Evolutionary conservation across 2,113 vertebrate genomes (phyloP), one percentile per base, ranked within the genome.

Genomic region (Rhea pennata): DNA sequence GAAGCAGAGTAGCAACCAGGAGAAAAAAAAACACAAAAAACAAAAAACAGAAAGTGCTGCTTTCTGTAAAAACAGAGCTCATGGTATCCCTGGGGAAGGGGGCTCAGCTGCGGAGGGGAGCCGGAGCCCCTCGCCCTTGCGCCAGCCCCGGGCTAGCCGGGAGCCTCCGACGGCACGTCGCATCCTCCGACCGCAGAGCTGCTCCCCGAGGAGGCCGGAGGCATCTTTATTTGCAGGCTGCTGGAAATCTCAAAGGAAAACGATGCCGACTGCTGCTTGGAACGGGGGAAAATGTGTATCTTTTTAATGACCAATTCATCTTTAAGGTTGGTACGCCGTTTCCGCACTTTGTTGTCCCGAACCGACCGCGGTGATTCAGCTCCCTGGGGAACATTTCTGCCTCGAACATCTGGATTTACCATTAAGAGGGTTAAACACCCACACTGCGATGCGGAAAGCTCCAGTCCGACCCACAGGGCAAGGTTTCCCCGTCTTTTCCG

Each of bases 251-350:
- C 87, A 10, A 13, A 50, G 91, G 92, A 91, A 88, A 91, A 76
- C 77, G 89, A 79, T 58, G 81, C 62, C 2, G 2, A 84, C 80
- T 96, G 70, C 84, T 73, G 9, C 1, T 4, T 22, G 67, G 62
- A 93, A 48, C 74, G 73, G 12, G 54, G 86, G 84, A 81, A 87
- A 95, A 79, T 17, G 17, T 66, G 6, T 39, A 89, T 88, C 81
- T 84, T 84, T 87, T 92, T 96, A 94, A 96, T 93, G 84, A 96
- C 91, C 14, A 2, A 89, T 87, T 96, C 88, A 96, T 94, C 88
- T 92, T 82, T 75, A 54, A 66, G 71, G 74, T 88, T 91, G 62
- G 62, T 72, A 70, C 39, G 11, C 36, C 36, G 70, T 23, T 95
- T 94, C 90, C 3, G 1, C 69, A 93, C 71, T 93, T 90, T 87